Conservation (phyloP, 2,888 invertebrate genomes). For the Herminia tarsipennalis region DNA sequence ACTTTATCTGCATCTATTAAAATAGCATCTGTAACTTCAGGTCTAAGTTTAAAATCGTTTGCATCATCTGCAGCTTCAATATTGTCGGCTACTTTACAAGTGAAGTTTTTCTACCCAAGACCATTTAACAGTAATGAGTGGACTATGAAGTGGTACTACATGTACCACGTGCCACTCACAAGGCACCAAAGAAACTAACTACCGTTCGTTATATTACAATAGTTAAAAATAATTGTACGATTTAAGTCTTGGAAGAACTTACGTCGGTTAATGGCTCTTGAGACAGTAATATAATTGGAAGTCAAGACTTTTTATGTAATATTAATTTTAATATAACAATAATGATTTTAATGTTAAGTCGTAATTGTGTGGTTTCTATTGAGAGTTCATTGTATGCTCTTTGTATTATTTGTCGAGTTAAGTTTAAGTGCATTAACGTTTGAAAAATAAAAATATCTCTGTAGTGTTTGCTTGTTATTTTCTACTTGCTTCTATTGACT, state of each 20-base stretch:
- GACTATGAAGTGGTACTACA: conserved; percentile 78
- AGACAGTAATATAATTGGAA: conserved; percentile 74
- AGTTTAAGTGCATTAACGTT: too few relatives aligned
- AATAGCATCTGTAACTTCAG: conserved; percentile 20
- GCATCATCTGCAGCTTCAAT: conserved; percentile 6
- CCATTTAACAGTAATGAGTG: conserved; percentile 84
- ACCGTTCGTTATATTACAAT: conserved; percentile 79
- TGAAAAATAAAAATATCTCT: too few relatives aligned
- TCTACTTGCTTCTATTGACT: too few relatives aligned
- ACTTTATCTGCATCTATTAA: conserved; percentile 31
- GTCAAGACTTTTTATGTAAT: conserved; percentile 63
- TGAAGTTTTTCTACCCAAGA: conserved; percentile 73
- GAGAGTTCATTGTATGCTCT: not conserved
- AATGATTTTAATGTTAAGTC: conserved; percentile 28
- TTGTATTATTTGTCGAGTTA: too few relatives aligned
- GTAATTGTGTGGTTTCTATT: conserved; percentile 25
- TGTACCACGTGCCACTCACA: conserved; percentile 80
- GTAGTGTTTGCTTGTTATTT: too few relatives aligned
- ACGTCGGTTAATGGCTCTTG: conserved; percentile 69
- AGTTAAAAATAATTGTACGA: conserved; percentile 82
- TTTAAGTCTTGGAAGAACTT: conserved; percentile 70
- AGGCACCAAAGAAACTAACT: conserved; percentile 75
- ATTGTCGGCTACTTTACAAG: conserved; percentile 63
- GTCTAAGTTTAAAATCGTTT: conserved; percentile 38
- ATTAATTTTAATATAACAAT: conserved; percentile 40